These are phyloP conservation scores for Phylloscopus collybita DNA, from an alignment of 2,797 vertebrate genomes.

Conservation along the genomic window DNA sequence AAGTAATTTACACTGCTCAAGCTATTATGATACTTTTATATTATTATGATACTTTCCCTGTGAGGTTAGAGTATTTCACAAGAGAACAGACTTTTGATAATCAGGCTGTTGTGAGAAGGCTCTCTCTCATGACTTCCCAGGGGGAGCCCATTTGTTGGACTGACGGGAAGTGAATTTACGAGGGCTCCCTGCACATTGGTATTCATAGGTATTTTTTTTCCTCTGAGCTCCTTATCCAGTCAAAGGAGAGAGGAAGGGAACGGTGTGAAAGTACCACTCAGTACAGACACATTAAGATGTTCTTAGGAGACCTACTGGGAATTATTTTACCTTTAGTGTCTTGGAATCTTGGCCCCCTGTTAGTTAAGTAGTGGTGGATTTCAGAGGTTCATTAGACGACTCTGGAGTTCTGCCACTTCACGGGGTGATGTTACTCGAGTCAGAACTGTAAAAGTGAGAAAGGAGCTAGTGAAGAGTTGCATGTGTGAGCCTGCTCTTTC, in stretches of 20 bases:
- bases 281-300: neutral
- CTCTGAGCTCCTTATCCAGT: slow-evolving; percentile 6
- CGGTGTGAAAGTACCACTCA: neutral
- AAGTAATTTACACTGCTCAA: slow-evolving; percentile 27
- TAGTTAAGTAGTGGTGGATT: neutral
- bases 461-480: neutral
- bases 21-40: neutral
- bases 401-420: neutral
- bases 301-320: neutral
- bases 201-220: slow-evolving; percentile 4
- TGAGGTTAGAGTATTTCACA: neutral
- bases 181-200: neutral
- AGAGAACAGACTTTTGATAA: slow-evolving; percentile 1
- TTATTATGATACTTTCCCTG: neutral
- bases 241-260: slow-evolving; percentile 28
- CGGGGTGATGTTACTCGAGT: neutral
- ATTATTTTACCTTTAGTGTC: neutral
- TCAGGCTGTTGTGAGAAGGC: slow-evolving; percentile 31
- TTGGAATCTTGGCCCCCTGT: neutral
- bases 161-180: slow-evolving; percentile 29
- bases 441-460: neutral
- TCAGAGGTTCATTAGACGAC: neutral
- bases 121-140: neutral
- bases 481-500: neutral
- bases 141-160: slow-evolving; percentile 24